phyloP scores from a whole-genome alignment of 2,888 invertebrate species.

The Barypeithes pellucidus region DNA sequence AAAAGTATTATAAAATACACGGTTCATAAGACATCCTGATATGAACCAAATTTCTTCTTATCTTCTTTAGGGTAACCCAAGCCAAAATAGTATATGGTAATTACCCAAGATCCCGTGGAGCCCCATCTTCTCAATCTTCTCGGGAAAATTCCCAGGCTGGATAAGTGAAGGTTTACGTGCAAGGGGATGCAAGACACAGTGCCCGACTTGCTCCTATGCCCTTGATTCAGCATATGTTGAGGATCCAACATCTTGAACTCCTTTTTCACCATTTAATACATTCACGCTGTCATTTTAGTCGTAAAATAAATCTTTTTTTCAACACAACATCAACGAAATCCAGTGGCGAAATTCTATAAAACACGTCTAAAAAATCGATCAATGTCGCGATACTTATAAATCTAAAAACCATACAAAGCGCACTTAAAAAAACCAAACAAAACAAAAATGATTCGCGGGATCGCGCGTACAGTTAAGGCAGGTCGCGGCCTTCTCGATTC shows the following conservation, averaged over 20 bases:
- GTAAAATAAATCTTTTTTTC: background rate
- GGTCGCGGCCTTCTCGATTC: conserved; percentile 37
- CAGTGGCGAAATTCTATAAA: background rate
- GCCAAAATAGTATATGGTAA: background rate
- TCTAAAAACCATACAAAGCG: conserved; percentile 20
- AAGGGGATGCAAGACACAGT: conserved; percentile 73
- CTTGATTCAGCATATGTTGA: conserved; percentile 60
- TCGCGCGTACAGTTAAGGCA: conserved; percentile 41
- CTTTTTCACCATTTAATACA: conserved; percentile 15
- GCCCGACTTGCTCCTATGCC: conserved; percentile 67
- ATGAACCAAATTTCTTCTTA: no score
- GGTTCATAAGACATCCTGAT: no score
- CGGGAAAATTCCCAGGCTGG: conserved; percentile 74
- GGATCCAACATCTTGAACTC: conserved; percentile 64
- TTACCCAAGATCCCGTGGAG: conserved; percentile 83
- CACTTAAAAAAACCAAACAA: conserved; percentile 18
- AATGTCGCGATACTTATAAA: background rate
- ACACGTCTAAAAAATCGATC: background rate
- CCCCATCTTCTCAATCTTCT: conserved; percentile 81
- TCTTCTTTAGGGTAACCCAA: no score
- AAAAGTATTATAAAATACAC: no score
- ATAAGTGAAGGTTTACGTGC: conserved; percentile 74
- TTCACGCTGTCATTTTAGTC: conserved; percentile 6
- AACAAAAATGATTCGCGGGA: background rate
- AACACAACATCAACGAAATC: background rate